A percentile compares a stretch with the other conserved stretches of the same genome.
Evolutionary conservation across 2,797 vertebrate species (phyloP).

Genomic region (Hydrolagus colliei): DNA sequence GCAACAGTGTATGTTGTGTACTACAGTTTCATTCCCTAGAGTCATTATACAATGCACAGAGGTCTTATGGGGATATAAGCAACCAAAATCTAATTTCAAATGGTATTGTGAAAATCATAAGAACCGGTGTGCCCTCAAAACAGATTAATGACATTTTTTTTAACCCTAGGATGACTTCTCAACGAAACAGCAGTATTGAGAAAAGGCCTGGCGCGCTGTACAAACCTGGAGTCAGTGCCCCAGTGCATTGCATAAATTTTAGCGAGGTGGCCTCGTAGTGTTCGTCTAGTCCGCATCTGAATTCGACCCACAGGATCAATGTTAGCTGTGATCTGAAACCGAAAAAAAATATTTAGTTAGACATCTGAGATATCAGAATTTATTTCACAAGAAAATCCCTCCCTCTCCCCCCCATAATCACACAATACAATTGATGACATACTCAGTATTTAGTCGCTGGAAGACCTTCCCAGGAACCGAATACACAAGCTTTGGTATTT

Average conservation of each 20-base stretch:
- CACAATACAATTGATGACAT: background rate
- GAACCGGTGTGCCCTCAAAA: background rate
- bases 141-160: background rate
- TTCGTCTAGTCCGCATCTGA: slow-evolving; percentile 97
- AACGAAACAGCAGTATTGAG: fast-evolving
- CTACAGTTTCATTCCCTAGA: background rate
- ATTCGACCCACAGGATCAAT: slow-evolving; percentile 97
- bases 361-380: background rate
- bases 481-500: background rate
- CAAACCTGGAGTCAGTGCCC: slow-evolving; percentile 96
- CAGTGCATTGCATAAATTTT: slow-evolving; percentile 99
- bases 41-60: slow-evolving; percentile 21
- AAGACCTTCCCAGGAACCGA: background rate
- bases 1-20: background rate
- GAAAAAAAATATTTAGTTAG: slow-evolving; percentile 5
- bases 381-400: background rate
- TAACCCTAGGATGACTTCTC: background rate
- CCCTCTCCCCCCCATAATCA: background rate
- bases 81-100: slow-evolving; percentile 23
- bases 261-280: slow-evolving; percentile 93
- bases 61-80: background rate
- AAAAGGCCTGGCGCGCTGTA: background rate
- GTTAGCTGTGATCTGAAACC: slow-evolving; percentile 87
- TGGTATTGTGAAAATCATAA: background rate
- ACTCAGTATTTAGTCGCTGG: background rate